A percentile compares a stretch with the other conserved stretches of the same genome.
These are phyloP conservation scores for Eclectus roratus DNA, from an alignment of 2,113 vertebrate species.

Conservation along the genomic window DNA sequence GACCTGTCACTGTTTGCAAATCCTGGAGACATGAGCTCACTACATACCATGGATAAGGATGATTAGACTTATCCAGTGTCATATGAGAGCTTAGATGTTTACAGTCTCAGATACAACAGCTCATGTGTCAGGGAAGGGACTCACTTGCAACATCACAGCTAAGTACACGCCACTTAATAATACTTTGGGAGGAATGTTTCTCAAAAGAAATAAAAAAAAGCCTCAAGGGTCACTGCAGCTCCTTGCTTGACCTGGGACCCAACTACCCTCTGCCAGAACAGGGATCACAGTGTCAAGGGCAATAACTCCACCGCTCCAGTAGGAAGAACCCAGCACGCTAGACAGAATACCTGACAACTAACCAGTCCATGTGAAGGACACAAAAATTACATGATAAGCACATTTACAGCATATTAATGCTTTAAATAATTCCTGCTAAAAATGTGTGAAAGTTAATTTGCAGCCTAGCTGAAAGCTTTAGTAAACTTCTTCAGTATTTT, in stretches of 20 bases:
- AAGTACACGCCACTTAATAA: neutral
- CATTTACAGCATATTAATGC: neutral
- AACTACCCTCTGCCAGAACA: neutral
- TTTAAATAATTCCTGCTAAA: neutral
- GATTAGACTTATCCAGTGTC: slow-evolving; percentile 22
- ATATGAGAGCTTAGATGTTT: slow-evolving; percentile 46
- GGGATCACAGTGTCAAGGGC: accelerated
- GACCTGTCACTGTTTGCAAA: slow-evolving; percentile 37
- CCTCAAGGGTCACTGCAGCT: neutral
- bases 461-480: neutral
- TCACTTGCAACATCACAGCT: neutral
- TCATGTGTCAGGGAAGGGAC: slow-evolving; percentile 9
- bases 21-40: slow-evolving; percentile 35
- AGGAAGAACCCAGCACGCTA: neutral
- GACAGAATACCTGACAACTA: neutral
- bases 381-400: neutral
- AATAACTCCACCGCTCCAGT: neutral
- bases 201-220: neutral
- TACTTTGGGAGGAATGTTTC: neutral
- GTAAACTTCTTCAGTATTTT: neutral
- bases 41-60: slow-evolving; percentile 16
- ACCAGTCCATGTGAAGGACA: neutral
- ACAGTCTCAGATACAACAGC: slow-evolving; percentile 10
- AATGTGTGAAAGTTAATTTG: neutral
- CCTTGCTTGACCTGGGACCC: neutral